Base-by-base conservation (phyloP, 2,113 vertebrate genomes). In the Eonycteris spelaea region DNA sequence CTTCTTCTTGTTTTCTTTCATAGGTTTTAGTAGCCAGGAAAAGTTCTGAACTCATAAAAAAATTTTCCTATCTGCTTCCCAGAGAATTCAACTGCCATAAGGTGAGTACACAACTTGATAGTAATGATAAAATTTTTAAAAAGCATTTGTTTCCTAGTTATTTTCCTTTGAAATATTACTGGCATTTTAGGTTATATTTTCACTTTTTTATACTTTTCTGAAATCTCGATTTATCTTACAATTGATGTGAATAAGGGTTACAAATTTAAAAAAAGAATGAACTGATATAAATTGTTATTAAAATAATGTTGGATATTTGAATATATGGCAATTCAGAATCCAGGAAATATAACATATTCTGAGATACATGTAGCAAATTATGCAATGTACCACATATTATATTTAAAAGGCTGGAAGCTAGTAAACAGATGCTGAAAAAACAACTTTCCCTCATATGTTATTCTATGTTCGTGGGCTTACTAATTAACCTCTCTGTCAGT, bases 401-500 rank as follows among this genome's bases (percentile, higher is more conserved):
- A 59, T 79, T 67, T 43, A 63, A 92, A 89, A 63, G 28, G 7
- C 63, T 89, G 5, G 40, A 79, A 90, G 26, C 30, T 86, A 95
- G 57, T 45, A 74, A 82, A 90, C 8, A 70, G 57, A 53, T 24
- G 10, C 26, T 93, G 67, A 11, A 86, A 86, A 80, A 87, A 90
- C 48, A 84, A 43, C 22, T 61, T 63, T 18, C 5, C 3, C 13
- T 30, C 5, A 5, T 75, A n/a, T 75, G 33, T 74, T 80, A 74
- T 12, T 71, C 26, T 73, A 16, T 53, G 43, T 57, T 83, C 28
- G 24, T 35, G 13, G 5, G 2, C 30, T 51, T 63, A 57, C 13
- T 89, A 94, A 95, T 68, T 92, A 95, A 94, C 18, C 53, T 91
- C 30, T 86, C 51, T 51, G 21, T 83, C 45, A 91, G 7, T 40